Evolutionary conservation across 2,888 invertebrate species (phyloP), one percentile per base, ranked within the genome.

Genomic region (Hemithea aestivaria): DNA sequence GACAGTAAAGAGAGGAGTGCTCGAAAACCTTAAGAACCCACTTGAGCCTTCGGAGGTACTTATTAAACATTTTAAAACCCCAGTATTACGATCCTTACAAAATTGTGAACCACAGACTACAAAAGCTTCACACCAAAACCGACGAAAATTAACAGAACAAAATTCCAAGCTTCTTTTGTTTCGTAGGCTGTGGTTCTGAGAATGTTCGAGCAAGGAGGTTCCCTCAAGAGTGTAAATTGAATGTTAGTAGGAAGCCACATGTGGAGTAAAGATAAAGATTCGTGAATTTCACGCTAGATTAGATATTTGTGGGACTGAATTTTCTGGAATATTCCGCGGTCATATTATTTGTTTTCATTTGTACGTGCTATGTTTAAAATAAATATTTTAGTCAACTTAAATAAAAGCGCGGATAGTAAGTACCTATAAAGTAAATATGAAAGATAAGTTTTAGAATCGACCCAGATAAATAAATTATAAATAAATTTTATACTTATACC

Each of bases 31-130:
- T 50, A 45, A 51, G 47, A 23, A 51, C 40, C 34, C 44, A 47
- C 47, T 34, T 27, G 39, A 25, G 40, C 35, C 37, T 40, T 40
- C 35, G 48, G 52, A 41, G 53, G 38, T 54, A 35, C 56, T 62
- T 66, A 66, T 60, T 67, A 66, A 63, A 60, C 58, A 58, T 59
- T 66, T 65, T 58, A 59, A 68, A 65, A 41, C 47, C 48, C 44
- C 34, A 44, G 45, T 44, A 45, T 48, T 35, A 48, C 46, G 40
- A 45, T 41, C 28, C 43, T 40, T 27, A 47, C 53, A 43, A 62
- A 69, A 63, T 62, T 62, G 51, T 46, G 16, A 25, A 20, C 6
- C 58, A 63, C 51, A 66, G 58, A 2, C 10, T 45, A 43, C 24
- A 37, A 48, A 36, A 36, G 9, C 10, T 1, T n/a, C 26, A 12